A percentile compares a stretch with the other conserved stretches of the same genome.
Evolutionary conservation across 1,140 invertebrate species (phyloP).

Genomic region (Heliconius eleuchia): DNA sequence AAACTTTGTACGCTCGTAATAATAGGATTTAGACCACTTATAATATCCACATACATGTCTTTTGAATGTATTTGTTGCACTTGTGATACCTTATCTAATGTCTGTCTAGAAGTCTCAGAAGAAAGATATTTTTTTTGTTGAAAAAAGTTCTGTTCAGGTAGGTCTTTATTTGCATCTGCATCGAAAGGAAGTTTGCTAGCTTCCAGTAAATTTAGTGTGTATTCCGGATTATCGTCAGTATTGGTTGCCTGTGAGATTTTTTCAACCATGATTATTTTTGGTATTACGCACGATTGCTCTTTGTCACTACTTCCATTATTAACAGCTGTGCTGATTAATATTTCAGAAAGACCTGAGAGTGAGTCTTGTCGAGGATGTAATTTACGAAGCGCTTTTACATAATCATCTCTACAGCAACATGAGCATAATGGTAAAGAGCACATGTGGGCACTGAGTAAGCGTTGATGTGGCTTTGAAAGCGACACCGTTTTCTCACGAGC

Average conservation of each 20-base stretch:
- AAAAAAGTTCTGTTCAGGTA: not conserved
- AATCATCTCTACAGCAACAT: slow-evolving; percentile 40
- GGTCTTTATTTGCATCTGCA: not conserved
- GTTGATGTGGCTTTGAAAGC: not conserved
- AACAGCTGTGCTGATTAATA: not conserved
- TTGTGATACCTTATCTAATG: not conserved
- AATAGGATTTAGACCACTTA: not conserved
- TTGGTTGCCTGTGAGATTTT: not conserved
- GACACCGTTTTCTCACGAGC: slow-evolving; percentile 33
- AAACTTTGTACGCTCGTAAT: not conserved
- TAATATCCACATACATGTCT: not conserved
- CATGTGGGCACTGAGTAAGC: slow-evolving; percentile 7
- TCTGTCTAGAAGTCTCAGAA: not conserved
- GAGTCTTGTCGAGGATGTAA: not conserved
- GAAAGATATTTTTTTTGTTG: not conserved
- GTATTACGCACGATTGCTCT: not conserved
- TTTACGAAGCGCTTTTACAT: not conserved
- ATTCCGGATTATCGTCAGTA: not conserved
- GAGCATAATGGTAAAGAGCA: slow-evolving; percentile 33
- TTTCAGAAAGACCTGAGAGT: not conserved
- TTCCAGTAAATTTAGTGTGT: not conserved
- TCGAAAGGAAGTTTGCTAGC: not conserved
- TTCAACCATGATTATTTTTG: not conserved
- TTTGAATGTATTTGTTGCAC: not conserved
- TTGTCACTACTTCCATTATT: too few species aligned